Percentiles rank a stretch among this genome's conserved stretches.
Conservation (phyloP, 2,888 invertebrate species). For the Leptinotarsa tumamoca region DNA sequence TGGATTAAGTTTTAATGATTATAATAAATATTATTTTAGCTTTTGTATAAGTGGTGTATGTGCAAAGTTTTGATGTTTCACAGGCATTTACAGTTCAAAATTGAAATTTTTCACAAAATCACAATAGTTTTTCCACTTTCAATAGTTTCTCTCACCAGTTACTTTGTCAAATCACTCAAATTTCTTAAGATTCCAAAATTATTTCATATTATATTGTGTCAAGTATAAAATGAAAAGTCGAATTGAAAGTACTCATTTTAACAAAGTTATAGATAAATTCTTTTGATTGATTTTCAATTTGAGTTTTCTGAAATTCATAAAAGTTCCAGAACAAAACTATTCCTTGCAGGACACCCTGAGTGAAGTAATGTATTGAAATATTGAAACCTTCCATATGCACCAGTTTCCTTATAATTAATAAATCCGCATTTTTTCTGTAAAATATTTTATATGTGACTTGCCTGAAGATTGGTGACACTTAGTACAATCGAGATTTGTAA, state of each 20-base stretch:
- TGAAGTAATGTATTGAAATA: not conserved
- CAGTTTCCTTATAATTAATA: conserved; percentile 32
- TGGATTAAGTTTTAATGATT: conserved; percentile 18
- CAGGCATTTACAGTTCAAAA: not conserved
- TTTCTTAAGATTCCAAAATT: no score
- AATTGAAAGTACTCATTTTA: no score
- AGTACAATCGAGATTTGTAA: conserved; percentile 52
- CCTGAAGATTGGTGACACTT: conserved; percentile 42
- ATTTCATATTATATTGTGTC: no score
- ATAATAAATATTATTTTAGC: conserved; percentile 14
- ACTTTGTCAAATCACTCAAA: no score
- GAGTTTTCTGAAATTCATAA: not conserved
- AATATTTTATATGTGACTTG: conserved; percentile 45
- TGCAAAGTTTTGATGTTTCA: conserved; percentile 15
- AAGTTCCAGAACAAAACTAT: not conserved
- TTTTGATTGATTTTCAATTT: no score
- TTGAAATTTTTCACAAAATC: not conserved
- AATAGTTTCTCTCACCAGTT: not conserved
- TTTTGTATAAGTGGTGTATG: conserved; percentile 43
- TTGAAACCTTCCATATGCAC: conserved; percentile 29
- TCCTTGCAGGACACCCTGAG: no score
- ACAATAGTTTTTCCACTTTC: not conserved
- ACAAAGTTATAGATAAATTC: no score
- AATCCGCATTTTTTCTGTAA: conserved; percentile 35
- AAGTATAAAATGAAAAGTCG: no score